Conservation (phyloP, 1,140 invertebrate genomes). For the Drosophila azteca region DNA sequence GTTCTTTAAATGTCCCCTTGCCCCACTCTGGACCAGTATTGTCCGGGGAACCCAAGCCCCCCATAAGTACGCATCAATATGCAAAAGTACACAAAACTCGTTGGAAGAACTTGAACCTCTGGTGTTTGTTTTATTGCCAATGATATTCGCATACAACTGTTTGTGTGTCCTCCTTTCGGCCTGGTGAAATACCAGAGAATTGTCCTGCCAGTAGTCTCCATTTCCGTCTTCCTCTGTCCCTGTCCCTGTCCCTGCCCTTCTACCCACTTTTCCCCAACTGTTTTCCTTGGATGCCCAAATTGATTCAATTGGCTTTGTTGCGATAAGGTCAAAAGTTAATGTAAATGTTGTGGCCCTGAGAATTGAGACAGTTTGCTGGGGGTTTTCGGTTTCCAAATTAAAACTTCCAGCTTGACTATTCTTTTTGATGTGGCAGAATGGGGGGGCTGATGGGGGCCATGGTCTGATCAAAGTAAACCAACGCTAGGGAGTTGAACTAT, state of each 20-base stretch:
- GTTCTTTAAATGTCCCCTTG: neutral
- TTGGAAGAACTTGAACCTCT: slow-evolving; percentile 53
- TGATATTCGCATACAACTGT: slow-evolving; percentile 43
- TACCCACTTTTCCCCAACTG: slow-evolving; percentile 13
- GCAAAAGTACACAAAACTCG: slow-evolving; percentile 34
- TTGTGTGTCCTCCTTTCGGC: slow-evolving; percentile 13
- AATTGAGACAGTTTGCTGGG: slow-evolving; percentile 62
- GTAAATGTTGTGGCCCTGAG: slow-evolving; percentile 74
- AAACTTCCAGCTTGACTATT: slow-evolving; percentile 59
- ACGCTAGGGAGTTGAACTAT: slow-evolving; percentile 30
- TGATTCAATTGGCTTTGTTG: slow-evolving; percentile 78
- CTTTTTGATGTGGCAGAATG: slow-evolving; percentile 45
- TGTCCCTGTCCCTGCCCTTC: slow-evolving; percentile 1
- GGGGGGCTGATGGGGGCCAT: slow-evolving; percentile 6
- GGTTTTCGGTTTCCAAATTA: slow-evolving; percentile 62
- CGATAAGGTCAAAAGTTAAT: slow-evolving; percentile 80
- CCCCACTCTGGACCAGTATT: slow-evolving; percentile 6
- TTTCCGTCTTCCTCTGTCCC: slow-evolving; percentile 6
- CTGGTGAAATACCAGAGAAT: slow-evolving; percentile 12
- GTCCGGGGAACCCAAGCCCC: neutral
- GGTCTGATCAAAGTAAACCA: slow-evolving; percentile 56
- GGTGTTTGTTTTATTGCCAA: slow-evolving; percentile 68
- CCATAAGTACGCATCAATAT: slow-evolving; percentile 15
- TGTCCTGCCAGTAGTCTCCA: neutral
- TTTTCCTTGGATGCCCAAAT: slow-evolving; percentile 51